Evolutionary conservation across 2,113 vertebrate species (phyloP), one percentile per base, ranked within the genome.

Genomic region (Corythornis cristatus): DNA sequence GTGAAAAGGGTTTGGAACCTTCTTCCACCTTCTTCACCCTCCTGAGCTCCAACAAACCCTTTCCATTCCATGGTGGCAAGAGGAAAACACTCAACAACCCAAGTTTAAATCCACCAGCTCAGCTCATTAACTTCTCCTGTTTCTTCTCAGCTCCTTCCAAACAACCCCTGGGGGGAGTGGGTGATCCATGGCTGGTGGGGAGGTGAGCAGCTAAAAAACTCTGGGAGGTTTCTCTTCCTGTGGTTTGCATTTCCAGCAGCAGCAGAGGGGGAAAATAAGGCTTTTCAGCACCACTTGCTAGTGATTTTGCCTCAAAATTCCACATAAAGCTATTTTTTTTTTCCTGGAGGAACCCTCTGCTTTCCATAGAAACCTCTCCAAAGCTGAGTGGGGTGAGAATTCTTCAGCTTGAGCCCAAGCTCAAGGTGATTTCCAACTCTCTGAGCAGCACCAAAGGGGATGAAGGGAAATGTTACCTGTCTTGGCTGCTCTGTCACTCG

Each of bases 401-500:
- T 85, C 19, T 48, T 85, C n/a, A 74, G 15, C 11, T 42, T 75
- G 51, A 89, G 28, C 66, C 57, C 42, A 29, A 73, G 73, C 73
- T 46, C 64, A 53, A 31, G 51, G 80, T n/a, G 83, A 37, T 65
- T 74, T 79, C 75, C 75, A 60, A 73, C 20, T 48, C 68, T 58
- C 50, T 81, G 85, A 67, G 77, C 46, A 79, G 29, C 45, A 37
- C 37, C 37, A 37, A 37, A 37, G 10, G 37, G 37, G 37, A n/a
- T 53, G 6, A 35, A 4, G 48, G 72, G n/a, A 17, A 31, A 45
- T 22, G 11, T 56, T n/a, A 56, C 98, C 98, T 99, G 99, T 72
- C 97, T 96, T 11, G 98, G 99, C 93, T 98, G 98, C 70, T 99
- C 99, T 1, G 95, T 97, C 76, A 98, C 97, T 93, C 98, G 97